Evolutionary conservation across 2,113 vertebrate genomes (phyloP).

Genomic region (Ia io): DNA sequence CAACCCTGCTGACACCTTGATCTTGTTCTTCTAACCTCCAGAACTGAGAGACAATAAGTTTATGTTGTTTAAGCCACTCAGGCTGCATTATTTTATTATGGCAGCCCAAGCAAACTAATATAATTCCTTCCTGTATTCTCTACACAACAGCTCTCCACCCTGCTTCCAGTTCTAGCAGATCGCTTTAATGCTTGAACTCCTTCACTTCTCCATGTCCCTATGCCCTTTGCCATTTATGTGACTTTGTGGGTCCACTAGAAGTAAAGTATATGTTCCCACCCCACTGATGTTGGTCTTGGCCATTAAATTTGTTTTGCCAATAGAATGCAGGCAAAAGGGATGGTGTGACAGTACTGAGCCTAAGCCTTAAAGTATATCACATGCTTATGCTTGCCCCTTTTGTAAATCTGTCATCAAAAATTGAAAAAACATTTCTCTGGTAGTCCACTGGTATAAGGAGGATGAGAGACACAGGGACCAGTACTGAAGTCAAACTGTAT

Average conservation of each 20-base stretch:
- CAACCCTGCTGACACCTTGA: background rate
- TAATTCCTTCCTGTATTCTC: background rate
- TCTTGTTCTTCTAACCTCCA: background rate
- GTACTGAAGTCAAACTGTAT: background rate
- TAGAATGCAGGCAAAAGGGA: background rate
- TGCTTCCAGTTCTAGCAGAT: background rate
- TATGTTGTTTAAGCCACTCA: background rate
- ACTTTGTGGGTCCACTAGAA: background rate
- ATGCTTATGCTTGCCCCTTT: background rate
- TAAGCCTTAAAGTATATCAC: background rate
- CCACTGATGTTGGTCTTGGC: background rate
- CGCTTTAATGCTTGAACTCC: background rate
- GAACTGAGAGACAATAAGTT: background rate
- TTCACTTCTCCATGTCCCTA: background rate
- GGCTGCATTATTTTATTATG: background rate
- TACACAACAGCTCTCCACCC: background rate
- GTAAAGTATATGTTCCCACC: background rate
- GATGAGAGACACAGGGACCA: background rate
- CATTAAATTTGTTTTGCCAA: background rate
- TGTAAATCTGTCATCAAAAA: conserved; percentile 7
- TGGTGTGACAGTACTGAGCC: background rate
- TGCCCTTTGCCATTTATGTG: background rate
- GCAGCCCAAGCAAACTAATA: background rate
- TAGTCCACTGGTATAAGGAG: background rate
- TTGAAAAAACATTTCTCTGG: background rate